phyloP scores from a whole-genome alignment of 2,113 vertebrate species.

The Microtus oregoni region DNA sequence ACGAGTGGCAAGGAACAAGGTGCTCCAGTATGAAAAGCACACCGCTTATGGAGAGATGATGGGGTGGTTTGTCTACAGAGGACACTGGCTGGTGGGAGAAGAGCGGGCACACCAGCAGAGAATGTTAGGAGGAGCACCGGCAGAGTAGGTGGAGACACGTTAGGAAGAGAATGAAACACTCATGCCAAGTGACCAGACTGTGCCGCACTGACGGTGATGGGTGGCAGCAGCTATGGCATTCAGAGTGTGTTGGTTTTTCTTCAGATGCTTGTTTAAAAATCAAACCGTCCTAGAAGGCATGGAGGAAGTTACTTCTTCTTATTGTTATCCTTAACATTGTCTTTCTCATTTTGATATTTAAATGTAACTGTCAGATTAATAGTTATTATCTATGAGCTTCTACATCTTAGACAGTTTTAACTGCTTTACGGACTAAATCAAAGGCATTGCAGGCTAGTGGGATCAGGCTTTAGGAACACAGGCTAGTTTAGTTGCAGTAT shows the following conservation, averaged over 20 bases:
- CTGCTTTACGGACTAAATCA: neutral
- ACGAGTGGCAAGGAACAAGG: neutral
- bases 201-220: neutral
- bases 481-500: neutral
- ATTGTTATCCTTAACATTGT: neutral
- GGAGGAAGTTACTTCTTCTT: neutral
- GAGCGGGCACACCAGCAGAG: neutral
- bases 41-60: neutral
- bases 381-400: neutral
- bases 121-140: too few relatives aligned
- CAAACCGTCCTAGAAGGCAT: neutral
- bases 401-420: neutral
- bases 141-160: neutral
- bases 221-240: neutral
- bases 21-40: neutral
- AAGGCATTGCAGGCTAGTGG: neutral
- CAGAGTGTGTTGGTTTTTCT: neutral
- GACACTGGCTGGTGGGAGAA: neutral
- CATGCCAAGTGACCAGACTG: neutral
- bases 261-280: neutral
- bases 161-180: neutral
- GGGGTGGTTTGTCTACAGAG: neutral
- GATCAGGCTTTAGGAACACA: neutral
- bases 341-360: neutral
- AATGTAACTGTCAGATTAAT: neutral